Evolutionary conservation across 2,113 vertebrate species (phyloP).

Genomic region (Falco punctatus): DNA sequence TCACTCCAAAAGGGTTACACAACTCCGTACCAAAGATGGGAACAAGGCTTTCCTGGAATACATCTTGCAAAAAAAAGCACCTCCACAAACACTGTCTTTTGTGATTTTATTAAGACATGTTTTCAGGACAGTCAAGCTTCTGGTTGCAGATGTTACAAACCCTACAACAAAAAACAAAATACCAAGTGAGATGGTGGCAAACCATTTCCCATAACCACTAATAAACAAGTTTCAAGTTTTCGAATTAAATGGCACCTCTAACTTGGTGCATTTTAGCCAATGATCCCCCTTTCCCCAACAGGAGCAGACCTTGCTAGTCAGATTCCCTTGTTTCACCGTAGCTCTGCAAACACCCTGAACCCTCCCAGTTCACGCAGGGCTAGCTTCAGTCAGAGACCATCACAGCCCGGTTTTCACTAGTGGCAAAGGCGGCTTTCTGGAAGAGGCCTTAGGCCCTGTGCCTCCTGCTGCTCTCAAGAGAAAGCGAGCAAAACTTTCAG

Average conservation of each 20-base stretch:
- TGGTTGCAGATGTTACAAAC: slow-evolving; percentile 51
- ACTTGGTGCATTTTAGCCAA: neutral
- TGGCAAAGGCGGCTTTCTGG: neutral
- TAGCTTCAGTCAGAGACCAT: neutral
- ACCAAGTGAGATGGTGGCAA: neutral
- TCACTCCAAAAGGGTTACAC: neutral
- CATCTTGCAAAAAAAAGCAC: neutral
- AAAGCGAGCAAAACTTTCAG: neutral
- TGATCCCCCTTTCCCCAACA: neutral
- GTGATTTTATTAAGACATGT: slow-evolving; percentile 76
- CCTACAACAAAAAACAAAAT: slow-evolving; percentile 61
- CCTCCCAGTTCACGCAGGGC: too few relatives aligned
- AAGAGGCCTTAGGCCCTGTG: neutral
- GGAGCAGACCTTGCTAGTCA: neutral
- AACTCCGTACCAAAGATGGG: neutral
- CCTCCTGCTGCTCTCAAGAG: neutral
- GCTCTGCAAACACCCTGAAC: neutral
- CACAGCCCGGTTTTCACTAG: neutral
- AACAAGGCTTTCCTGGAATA: neutral
- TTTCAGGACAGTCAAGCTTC: slow-evolving; percentile 55
- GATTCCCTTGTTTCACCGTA: neutral
- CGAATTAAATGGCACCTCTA: neutral
- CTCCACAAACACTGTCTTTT: slow-evolving; percentile 52
- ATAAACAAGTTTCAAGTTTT: neutral
- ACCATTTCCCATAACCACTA: neutral